phyloP scores from a whole-genome alignment of 2,113 vertebrate species.

The Vireo altiloquus region DNA sequence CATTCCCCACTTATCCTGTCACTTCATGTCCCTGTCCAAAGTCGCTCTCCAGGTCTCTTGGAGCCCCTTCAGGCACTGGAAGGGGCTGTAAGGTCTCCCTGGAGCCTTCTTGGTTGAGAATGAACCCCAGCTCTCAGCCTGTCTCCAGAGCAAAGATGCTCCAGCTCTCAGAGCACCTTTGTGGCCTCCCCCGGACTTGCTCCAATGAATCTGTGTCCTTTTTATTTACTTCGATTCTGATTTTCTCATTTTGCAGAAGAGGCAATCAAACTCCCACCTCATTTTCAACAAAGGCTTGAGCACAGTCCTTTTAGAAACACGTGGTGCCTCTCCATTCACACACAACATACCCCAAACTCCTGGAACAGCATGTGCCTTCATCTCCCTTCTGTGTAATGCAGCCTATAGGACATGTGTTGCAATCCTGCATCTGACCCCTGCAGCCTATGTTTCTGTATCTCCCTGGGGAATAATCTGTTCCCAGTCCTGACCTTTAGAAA shows the following conservation, averaged over 20 bases:
- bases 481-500: neutral
- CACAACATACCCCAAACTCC: neutral
- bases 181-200: neutral
- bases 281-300: neutral
- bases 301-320: neutral
- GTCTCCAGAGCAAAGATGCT: neutral
- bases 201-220: neutral
- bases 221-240: neutral
- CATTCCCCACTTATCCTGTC: neutral
- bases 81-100: neutral
- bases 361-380: neutral
- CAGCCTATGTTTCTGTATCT: rapidly evolving
- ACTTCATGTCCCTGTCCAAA: neutral
- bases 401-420: rapidly evolving
- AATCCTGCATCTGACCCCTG: neutral
- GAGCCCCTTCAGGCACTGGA: neutral
- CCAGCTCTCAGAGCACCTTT: neutral
- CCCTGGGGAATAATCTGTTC: neutral
- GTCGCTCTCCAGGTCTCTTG: neutral
- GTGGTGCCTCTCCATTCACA: neutral
- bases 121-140: neutral
- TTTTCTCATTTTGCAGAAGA: neutral
- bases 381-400: neutral
- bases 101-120: neutral
- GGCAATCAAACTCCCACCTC: neutral